Evolutionary conservation across 2,113 vertebrate genomes (phyloP), one percentile per base, ranked within the genome.

Genomic region (Typhlomys cinereus): DNA sequence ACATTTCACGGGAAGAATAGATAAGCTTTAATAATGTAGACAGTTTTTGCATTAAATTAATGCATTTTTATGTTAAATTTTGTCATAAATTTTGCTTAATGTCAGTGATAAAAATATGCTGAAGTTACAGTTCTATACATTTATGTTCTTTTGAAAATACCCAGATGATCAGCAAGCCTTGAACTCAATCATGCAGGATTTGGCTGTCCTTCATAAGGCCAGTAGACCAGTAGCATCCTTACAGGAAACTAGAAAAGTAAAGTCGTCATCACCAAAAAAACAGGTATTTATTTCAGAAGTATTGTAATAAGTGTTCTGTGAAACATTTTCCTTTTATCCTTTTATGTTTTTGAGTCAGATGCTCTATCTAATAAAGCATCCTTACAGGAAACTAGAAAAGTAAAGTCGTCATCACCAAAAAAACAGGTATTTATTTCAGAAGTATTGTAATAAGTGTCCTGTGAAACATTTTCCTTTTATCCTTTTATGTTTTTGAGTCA

Each of bases 151-250:
- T 85, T 69, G 25, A 66, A 85, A 85, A 92, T 62, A 46, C 31
- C 67, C 96, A 99, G 98, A 99, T 98, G 99, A 99, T 97, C 99
- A 99, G 98, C 99, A 99, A 98, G 99, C 98, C 93, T 98, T 99
- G 98, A 99, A 99, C 96, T 99, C 99, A 82, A 99, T 99, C 98
- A 99, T 99, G 99, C 99, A 99, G 98, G 99, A 99, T 98, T 98
- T 99, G 98, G 99, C 98, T 96, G 99, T 99, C 97, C 98, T 99
- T 94, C 99, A 99, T 94, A 99, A 99, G 95, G 99, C 99, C 73
- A 99, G 99, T 97, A 98, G 99, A 97, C 99, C 99, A 96, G 98
- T 98, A 83, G 96, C 98, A 97, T 98, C 98, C 84, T 97, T 99
- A 96, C 97, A 99, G 89, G 99, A 99, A 98, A 97, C 98, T 84